Conservation (phyloP, 2,113 vertebrate genomes). For the Narcine bancroftii region DNA sequence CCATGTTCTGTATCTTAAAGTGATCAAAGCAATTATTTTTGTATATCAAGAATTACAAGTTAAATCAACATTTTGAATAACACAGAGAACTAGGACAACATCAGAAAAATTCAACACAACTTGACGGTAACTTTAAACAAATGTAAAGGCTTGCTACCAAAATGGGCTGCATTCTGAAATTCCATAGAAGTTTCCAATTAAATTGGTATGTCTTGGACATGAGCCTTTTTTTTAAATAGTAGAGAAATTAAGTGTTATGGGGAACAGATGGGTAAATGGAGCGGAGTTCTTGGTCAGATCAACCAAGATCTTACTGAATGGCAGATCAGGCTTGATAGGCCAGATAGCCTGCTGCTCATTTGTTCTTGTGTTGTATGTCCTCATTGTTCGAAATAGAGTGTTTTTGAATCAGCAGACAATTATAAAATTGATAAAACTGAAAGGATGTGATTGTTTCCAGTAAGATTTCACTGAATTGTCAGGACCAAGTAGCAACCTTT, state of each 20-base stretch:
- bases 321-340: no score
- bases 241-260: no score
- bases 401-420: background rate
- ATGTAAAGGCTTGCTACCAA: background rate
- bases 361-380: background rate
- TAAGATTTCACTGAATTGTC: background rate
- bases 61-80: background rate
- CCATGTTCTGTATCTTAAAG: background rate
- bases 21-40: background rate
- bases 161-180: background rate
- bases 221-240: no score
- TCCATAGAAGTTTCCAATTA: background rate
- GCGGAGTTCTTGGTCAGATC: no score
- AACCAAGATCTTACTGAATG: no score
- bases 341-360: no score
- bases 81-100: background rate
- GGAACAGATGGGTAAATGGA: no score
- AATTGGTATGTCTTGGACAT: background rate
- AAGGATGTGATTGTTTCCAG: background rate
- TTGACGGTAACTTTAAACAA: background rate
- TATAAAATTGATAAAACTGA: background rate
- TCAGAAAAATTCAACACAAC: background rate
- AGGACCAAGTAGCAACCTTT: background rate
- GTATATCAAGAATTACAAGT: background rate
- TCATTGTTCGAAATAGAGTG: background rate